A percentile compares a stretch with the other conserved stretches of the same genome.
Evolutionary conservation across 2,888 invertebrate genomes (phyloP).

Genomic region (Baronia brevicornis): DNA sequence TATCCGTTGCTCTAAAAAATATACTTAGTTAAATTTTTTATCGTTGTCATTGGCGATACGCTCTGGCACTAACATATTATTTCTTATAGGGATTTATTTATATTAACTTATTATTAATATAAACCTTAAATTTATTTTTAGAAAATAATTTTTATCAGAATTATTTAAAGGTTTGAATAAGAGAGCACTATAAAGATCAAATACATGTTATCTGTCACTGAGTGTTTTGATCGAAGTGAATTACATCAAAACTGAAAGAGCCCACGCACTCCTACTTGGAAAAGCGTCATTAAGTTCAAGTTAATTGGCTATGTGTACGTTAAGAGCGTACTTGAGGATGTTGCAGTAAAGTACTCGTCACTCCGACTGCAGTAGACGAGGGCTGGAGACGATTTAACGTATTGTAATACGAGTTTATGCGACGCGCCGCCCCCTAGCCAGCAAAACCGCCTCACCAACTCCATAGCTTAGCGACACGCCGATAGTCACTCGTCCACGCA

Average conservation of each 20-base stretch:
- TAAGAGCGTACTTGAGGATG: conserved; percentile 39
- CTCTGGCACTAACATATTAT: too few relatives aligned
- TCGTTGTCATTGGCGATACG: conserved; percentile 11
- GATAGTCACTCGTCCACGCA: conserved; percentile 40
- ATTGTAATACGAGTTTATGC: conserved; percentile 52
- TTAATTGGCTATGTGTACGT: conserved; percentile 49
- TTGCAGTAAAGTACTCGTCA: conserved; percentile 35
- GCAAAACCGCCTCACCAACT: conserved; percentile 30
- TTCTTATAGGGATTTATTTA: not conserved
- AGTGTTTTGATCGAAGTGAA: too few relatives aligned
- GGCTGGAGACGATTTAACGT: conserved; percentile 57
- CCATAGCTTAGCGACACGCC: conserved; percentile 36
- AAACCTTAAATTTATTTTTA: too few relatives aligned
- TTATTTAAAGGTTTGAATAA: too few relatives aligned
- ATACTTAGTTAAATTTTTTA: conserved; percentile 22
- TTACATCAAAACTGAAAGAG: too few relatives aligned
- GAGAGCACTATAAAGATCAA: too few relatives aligned
- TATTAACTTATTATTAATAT: too few relatives aligned
- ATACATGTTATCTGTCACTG: too few relatives aligned
- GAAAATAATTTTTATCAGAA: too few relatives aligned
- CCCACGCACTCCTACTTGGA: conserved; percentile 38
- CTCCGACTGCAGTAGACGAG: conserved; percentile 44
- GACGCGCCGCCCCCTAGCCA: conserved; percentile 33
- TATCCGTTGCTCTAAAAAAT: conserved; percentile 52
- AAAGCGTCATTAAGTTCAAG: conserved; percentile 50